Base-by-base conservation (phyloP, 2,888 invertebrate genomes). In the Acrobasis suavella region DNA sequence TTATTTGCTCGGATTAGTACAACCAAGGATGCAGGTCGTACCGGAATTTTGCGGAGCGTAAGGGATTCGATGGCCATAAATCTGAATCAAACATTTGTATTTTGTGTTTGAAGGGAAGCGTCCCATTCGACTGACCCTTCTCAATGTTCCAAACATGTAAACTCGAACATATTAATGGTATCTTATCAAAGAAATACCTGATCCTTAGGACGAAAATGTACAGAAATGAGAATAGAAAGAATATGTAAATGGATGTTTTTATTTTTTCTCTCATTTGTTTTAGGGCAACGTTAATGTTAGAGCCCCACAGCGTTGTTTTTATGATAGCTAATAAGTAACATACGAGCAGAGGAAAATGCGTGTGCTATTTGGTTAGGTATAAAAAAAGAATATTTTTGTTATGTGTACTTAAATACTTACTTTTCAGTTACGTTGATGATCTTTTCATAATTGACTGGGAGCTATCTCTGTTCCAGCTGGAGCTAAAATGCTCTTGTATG, bases 61-160 rank as follows among this genome's bases (percentile, higher is more conserved):
- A 75, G 70, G 73, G 74, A 72, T 77, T 74, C 69, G 65, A 73
- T 67, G 72, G 70, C 75, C 75, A 81, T 83, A 80, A 83, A 83
- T 84, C 74, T 76, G 52, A 60, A 60, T 60, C 60, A 60, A 42
- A 42, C 60, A 39, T 60, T 17, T 17, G 50, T 58, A 58, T 50
- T 49, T 59, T 32, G 50, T 38, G 42, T 60, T 60, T 51, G 60
- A 60, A 51, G 51, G 51, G 60, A 52, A 22, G 52, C 51, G 59
- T 59, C 50, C 14, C 14, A 22, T 51, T 14, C 51, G 39, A 42
- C 22, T 51, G 60, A 60, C 60, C 60, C 60, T 52, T 51, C 22
- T 60, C 60, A 60, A 52, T 50, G 50, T 59, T 16, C 50, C 38
- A 50, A 50, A 50, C 38, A 38, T 38, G 17, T 39, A 10, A 56